Conservation (phyloP, 2,888 invertebrate genomes). For the Netelia virgata region DNA sequence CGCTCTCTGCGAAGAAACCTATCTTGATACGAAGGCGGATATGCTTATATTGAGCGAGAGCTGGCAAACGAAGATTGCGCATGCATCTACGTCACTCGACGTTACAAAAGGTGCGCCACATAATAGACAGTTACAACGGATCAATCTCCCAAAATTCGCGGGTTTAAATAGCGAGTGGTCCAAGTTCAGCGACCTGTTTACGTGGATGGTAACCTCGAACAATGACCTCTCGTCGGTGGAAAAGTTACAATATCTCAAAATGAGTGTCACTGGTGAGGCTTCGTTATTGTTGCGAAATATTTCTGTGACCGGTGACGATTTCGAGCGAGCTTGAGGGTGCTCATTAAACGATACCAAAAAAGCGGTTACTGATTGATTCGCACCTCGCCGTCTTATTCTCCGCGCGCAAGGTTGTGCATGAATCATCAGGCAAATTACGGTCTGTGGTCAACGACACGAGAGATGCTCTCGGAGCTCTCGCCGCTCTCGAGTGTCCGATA, state of each 20-base stretch:
- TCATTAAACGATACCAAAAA: slow-evolving; percentile 65
- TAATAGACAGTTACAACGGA: background rate
- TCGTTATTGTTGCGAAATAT: slow-evolving; percentile 57
- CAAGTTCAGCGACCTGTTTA: slow-evolving; percentile 61
- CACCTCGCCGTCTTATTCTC: slow-evolving; percentile 58
- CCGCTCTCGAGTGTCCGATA: background rate
- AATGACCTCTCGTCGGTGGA: slow-evolving; percentile 52
- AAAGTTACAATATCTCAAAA: slow-evolving; percentile 63
- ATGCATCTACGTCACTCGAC: background rate
- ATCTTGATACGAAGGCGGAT: no score
- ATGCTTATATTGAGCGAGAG: no score
- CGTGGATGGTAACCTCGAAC: slow-evolving; percentile 19
- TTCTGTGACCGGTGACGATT: slow-evolving; percentile 52
- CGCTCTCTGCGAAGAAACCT: no score
- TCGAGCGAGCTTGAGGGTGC: slow-evolving; percentile 55
- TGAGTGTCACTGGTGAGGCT: slow-evolving; percentile 58
- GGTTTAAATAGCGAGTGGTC: slow-evolving; percentile 27
- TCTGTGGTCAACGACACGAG: background rate
- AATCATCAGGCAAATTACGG: background rate
- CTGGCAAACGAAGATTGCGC: no score
- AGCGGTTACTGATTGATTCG: slow-evolving; percentile 48
- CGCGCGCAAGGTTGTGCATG: no score
- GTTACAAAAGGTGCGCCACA: background rate
- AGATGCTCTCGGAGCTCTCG: slow-evolving; percentile 12
- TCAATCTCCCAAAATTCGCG: background rate